Conservation (phyloP, 2,797 vertebrate species). For the Nannoperca obscura region DNA sequence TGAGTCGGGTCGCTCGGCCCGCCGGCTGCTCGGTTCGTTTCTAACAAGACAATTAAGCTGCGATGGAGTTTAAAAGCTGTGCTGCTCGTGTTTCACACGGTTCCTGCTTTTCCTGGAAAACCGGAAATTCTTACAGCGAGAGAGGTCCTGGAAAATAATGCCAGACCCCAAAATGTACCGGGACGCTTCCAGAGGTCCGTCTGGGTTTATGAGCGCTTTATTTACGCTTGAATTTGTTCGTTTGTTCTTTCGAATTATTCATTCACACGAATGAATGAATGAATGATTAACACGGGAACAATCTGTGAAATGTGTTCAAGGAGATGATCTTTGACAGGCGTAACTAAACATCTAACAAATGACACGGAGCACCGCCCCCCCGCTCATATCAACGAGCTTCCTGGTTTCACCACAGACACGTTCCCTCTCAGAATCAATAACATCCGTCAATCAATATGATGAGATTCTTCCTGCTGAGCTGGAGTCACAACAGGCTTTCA, state of each 20-base stretch:
- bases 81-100: too few relatives aligned
- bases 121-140: not conserved
- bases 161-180: not conserved
- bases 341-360: too few relatives aligned
- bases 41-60: constrained; percentile 38
- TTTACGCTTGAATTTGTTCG: not conserved
- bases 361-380: too few relatives aligned
- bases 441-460: not conserved
- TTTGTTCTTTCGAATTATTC: not conserved
- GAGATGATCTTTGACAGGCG: not conserved
- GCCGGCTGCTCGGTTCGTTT: constrained; percentile 6
- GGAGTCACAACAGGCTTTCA: too few relatives aligned
- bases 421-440: not conserved
- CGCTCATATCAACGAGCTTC: too few relatives aligned
- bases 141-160: not conserved
- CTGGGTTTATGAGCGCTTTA: not conserved
- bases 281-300: not conserved
- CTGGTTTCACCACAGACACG: not conserved
- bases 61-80: not conserved
- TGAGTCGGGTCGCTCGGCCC: constrained; percentile 7
- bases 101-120: not conserved
- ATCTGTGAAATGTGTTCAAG: not conserved
- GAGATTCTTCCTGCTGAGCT: not conserved
- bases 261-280: not conserved
- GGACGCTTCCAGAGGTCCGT: not conserved